Evolutionary conservation across 2,888 invertebrate species (phyloP), one percentile per base, ranked within the genome.

Genomic region (Halictus quadricinctus): DNA sequence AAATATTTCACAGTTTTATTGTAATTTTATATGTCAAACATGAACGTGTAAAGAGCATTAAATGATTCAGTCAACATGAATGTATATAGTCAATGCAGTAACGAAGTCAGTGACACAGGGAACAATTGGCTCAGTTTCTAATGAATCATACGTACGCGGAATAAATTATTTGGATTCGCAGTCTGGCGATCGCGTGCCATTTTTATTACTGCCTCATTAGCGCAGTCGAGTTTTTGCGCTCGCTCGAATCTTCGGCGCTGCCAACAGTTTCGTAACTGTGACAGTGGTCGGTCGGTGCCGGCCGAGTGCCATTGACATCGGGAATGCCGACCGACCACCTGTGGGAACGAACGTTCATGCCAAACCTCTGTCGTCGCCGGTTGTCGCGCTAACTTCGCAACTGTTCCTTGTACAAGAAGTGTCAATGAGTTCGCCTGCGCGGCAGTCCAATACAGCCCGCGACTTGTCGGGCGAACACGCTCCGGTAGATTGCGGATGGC

Each of bases 311-410:
- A 80, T 85, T 90, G 90, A 90, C 89, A 90, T 88, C 90, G 84
- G 58, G 70, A 83, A 83, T 89, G 83, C 81, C 83, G 87, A 88
- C 80, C 88, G 83, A 89, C 90, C 90, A 90, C 91, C 90, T 90
- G 90, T 90, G 81, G 87, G 81, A 87, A 84, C 79, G 60, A 74
- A 69, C 82, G 69, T 85, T 77, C 79, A 77, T 86, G 88, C 83
- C 86, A 90, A 89, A 29, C 54, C 75, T 80, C 84, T 77, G 88
- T 87, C 88, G 72, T 72, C 80, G 75, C 69, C 77, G 81, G 7
- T 46, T 41, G 21, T 74, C 74, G 70, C 41, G 46, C 15, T 83
- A 81, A 84, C 76, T 76, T 81, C 36, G 48, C 60, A 36, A 81
- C 84, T 79, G 73, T 76, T 76, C n/a, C 48, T 54, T 41, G 36